A percentile compares a stretch with the other conserved stretches of the same genome.
These are phyloP conservation scores for Lumbricus terrestris DNA, from an alignment of 2,888 invertebrate genomes.

Conservation along the genomic window DNA sequence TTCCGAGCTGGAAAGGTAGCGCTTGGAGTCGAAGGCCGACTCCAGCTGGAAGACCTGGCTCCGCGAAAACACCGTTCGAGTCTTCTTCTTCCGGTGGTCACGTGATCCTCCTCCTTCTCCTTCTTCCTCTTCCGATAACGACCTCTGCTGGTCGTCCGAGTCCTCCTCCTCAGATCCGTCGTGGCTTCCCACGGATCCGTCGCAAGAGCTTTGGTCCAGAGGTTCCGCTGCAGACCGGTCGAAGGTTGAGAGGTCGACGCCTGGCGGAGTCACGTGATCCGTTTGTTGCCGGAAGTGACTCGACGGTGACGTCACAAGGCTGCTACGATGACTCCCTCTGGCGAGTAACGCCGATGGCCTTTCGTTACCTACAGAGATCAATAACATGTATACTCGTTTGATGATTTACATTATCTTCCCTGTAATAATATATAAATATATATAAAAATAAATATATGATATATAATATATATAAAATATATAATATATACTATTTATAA, in stretches of 20 bases:
- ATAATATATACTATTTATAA: no score
- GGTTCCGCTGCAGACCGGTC: background rate
- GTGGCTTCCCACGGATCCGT: background rate
- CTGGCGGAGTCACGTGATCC: background rate
- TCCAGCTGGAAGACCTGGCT: conserved; percentile 56
- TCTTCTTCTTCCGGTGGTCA: conserved; percentile 48
- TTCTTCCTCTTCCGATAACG: conserved; percentile 13
- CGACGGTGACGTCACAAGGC: background rate
- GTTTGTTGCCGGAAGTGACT: no score
- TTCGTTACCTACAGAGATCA: background rate
- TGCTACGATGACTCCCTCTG: background rate
- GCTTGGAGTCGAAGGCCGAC: conserved; percentile 58
- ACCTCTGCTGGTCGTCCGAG: background rate
- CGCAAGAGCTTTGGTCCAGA: background rate
- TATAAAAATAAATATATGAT: no score
- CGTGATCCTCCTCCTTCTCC: background rate
- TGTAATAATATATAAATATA: no score
- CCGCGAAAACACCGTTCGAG: conserved; percentile 55
- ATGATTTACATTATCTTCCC: no score
- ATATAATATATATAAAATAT: no score
- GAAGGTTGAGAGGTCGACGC: background rate
- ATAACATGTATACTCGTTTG: background rate
- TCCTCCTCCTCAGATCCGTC: background rate
- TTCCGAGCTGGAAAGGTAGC: conserved; percentile 58
- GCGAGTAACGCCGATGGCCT: background rate